Percentiles rank a stretch among this genome's conserved stretches.
phyloP scores from a whole-genome alignment of 2,888 invertebrate genomes.

The Sminthurinus aureus region DNA sequence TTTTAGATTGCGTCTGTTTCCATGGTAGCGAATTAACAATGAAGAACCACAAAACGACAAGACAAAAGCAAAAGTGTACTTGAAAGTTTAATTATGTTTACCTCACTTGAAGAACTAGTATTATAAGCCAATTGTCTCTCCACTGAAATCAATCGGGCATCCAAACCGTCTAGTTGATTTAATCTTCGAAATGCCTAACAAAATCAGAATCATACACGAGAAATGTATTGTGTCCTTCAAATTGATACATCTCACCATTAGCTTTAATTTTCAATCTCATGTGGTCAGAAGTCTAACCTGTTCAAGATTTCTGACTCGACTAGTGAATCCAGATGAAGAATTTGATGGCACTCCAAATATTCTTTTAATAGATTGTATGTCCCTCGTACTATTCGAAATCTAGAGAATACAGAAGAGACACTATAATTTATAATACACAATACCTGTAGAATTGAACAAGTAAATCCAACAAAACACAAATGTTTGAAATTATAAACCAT shows the following conservation, averaged over 20 bases:
- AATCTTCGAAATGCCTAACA: conserved; percentile 50
- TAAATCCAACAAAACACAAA: too few species aligned
- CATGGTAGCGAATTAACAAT: too few species aligned
- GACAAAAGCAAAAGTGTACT: too few species aligned
- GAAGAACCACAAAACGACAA: too few species aligned
- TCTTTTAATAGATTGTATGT: conserved; percentile 49
- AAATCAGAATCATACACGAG: neutral
- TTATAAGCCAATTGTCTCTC: conserved; percentile 48
- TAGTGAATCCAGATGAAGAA: conserved; percentile 45
- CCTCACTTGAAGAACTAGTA: conserved; percentile 14
- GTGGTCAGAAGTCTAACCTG: conserved; percentile 45
- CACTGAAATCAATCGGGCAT: conserved; percentile 47
- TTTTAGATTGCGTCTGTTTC: too few species aligned
- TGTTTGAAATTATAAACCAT: neutral
- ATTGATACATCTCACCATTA: too few species aligned
- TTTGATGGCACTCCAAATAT: conserved; percentile 54
- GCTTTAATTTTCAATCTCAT: neutral
- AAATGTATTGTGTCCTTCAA: neutral
- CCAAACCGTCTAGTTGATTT: conserved; percentile 49
- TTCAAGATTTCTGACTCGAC: conserved; percentile 50
- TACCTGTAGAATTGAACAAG: too few species aligned
- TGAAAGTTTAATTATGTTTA: neutral
- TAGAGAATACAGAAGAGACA: conserved; percentile 25
- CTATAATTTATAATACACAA: neutral
- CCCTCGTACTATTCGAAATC: conserved; percentile 53